A percentile compares a stretch with the other conserved stretches of the same genome.
phyloP scores from a whole-genome alignment of 2,113 vertebrate genomes.

The Seriola aureovittata region DNA sequence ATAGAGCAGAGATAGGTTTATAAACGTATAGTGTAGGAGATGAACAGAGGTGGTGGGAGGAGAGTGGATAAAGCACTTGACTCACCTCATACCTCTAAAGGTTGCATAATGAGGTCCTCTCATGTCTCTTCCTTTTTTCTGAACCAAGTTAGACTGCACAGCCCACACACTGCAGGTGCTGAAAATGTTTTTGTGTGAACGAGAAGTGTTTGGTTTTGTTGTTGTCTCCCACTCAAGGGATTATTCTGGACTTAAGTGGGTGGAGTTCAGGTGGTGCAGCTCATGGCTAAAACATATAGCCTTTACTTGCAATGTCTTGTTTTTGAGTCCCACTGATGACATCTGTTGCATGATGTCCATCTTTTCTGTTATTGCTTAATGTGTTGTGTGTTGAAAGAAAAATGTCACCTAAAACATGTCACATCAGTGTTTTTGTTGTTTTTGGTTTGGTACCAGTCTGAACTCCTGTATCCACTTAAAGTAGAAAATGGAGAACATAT shows the following conservation, averaged over 20 bases:
- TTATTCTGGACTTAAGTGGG: conserved; percentile 72
- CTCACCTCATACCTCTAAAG: conserved; percentile 77
- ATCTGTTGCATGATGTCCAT: background rate
- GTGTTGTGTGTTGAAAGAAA: background rate
- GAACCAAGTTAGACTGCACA: conserved; percentile 61
- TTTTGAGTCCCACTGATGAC: conserved; percentile 2
- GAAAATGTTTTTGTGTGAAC: conserved; percentile 69
- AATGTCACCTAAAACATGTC: background rate
- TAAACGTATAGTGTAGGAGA: conserved; percentile 73
- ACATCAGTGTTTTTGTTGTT: conserved; percentile 3
- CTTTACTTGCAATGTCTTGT: conserved; percentile 28
- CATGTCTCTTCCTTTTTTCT: conserved; percentile 46
- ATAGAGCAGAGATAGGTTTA: conserved; percentile 73
- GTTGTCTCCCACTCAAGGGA: conserved; percentile 73
- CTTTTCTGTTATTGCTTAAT: background rate
- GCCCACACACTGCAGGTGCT: conserved; percentile 73
- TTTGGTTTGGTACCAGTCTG: background rate
- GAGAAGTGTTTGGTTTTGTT: conserved; percentile 55
- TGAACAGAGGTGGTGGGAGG: conserved; percentile 69
- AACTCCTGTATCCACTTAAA: conserved; percentile 7
- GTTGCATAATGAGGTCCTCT: conserved; percentile 79
- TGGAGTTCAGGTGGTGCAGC: conserved; percentile 72
- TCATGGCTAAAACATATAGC: conserved; percentile 53
- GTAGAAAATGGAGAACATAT: conserved; percentile 18
- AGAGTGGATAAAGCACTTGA: conserved; percentile 76